Percentiles rank a stretch among this genome's conserved stretches.
Evolutionary conservation across 2,797 vertebrate genomes (phyloP).

Genomic region (Diceros bicornis): DNA sequence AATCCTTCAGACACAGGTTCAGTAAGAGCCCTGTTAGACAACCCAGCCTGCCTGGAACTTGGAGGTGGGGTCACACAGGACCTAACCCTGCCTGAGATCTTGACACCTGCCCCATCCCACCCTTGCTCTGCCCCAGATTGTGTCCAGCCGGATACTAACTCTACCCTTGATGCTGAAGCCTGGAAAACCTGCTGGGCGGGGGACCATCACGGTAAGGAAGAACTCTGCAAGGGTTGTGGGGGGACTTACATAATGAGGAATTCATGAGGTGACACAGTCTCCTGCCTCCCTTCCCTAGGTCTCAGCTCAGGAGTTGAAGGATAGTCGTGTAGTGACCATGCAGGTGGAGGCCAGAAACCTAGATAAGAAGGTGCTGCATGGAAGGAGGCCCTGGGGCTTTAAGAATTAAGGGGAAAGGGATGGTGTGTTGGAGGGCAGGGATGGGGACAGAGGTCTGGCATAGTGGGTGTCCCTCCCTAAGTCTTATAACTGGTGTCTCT

Average conservation of each 20-base stretch:
- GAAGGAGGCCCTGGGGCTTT: not conserved
- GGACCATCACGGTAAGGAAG: constrained; percentile 92
- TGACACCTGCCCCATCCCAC: not conserved
- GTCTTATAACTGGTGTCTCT: constrained; percentile 46
- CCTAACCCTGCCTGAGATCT: constrained; percentile 2
- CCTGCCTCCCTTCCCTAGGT: constrained; percentile 88
- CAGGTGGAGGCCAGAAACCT: constrained; percentile 95
- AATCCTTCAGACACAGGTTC: not conserved
- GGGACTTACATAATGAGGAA: not conserved
- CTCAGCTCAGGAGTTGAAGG: constrained; percentile 95
- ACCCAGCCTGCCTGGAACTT: not conserved
- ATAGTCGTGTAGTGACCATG: constrained; percentile 93
- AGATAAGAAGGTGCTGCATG: constrained; percentile 94
- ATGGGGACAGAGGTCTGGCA: not conserved
- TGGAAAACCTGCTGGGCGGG: constrained; percentile 95
- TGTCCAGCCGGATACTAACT: constrained; percentile 93
- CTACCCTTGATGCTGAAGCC: constrained; percentile 95
- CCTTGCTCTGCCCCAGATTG: constrained; percentile 87
- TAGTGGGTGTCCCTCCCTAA: constrained; percentile 19
- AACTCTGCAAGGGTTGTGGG: not conserved
- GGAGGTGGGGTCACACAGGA: not conserved
- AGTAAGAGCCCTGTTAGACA: not conserved
- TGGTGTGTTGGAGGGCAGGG: not conserved
- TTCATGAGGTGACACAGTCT: constrained; percentile 38
- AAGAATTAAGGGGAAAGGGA: not conserved